Evolutionary conservation across 1,140 invertebrate species (phyloP).

Genomic region (Macrosteles quadrilineatus): DNA sequence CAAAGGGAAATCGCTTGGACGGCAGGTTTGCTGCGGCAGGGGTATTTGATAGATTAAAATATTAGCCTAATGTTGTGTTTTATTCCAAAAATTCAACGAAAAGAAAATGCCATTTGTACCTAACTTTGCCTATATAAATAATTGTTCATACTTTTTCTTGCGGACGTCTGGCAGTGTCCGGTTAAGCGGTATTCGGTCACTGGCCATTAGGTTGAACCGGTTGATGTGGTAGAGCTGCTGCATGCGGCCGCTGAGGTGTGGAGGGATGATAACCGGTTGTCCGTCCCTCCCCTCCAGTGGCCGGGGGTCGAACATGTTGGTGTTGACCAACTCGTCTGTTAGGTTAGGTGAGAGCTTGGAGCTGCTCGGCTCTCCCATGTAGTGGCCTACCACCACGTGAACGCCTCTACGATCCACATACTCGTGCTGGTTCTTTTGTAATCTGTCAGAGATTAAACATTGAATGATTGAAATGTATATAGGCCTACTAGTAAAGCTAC

Average conservation of each 20-base stretch:
- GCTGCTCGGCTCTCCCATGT: constrained; percentile 68
- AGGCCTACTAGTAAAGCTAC: not conserved
- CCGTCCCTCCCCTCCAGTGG: constrained; percentile 76
- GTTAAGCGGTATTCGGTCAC: constrained; percentile 90
- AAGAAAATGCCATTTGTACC: too few relatives aligned
- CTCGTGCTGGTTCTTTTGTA: constrained; percentile 58
- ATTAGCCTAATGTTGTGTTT: too few relatives aligned
- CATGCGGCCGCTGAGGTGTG: constrained; percentile 72
- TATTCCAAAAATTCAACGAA: too few relatives aligned
- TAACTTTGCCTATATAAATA: too few relatives aligned
- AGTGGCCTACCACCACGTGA: constrained; percentile 80
- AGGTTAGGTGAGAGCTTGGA: constrained; percentile 61
- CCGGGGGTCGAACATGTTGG: constrained; percentile 77
- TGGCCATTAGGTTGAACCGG: constrained; percentile 88
- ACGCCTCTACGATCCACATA: constrained; percentile 73
- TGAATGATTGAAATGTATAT: not conserved
- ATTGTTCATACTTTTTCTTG: constrained; percentile 70
- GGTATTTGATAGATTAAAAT: too few relatives aligned
- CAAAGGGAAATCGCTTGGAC: too few relatives aligned
- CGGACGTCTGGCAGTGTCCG: constrained; percentile 87
- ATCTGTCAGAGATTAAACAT: not conserved
- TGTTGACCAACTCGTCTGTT: constrained; percentile 75
- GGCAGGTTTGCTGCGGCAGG: too few relatives aligned
- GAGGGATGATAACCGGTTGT: constrained; percentile 74
- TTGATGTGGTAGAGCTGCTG: constrained; percentile 84